Evolutionary conservation across 2,113 vertebrate species (phyloP).

Genomic region (Aptenodytes patagonicus): DNA sequence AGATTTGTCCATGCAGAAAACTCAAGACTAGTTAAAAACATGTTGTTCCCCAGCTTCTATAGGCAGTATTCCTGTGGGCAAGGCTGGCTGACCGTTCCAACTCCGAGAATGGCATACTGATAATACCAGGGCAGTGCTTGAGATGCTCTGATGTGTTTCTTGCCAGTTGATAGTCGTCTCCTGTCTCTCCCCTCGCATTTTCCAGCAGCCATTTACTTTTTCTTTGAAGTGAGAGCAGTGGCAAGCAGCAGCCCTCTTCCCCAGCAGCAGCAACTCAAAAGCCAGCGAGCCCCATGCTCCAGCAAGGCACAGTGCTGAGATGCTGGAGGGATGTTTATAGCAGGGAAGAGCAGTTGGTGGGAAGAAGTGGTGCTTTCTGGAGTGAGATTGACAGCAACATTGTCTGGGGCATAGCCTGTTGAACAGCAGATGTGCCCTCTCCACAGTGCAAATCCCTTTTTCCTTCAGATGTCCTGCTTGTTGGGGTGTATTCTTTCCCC

Average conservation of each 20-base stretch:
- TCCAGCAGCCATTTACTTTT: not conserved
- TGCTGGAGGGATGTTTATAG: not conserved
- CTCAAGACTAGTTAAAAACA: not conserved
- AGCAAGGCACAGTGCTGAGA: not conserved
- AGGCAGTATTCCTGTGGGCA: not conserved
- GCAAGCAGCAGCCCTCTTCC: not conserved
- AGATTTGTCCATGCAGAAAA: not conserved
- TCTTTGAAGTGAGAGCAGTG: not conserved
- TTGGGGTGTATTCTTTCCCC: not conserved
- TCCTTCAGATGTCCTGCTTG: not conserved
- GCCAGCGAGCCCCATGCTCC: not conserved
- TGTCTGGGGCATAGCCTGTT: not conserved
- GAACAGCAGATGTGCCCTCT: not conserved
- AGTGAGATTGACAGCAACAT: not conserved
- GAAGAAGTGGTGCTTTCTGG: constrained; percentile 27
- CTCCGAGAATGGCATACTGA: not conserved
- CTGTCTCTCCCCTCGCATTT: not conserved
- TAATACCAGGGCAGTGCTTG: not conserved
- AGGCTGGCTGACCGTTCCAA: not conserved
- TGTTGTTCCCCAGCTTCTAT: not conserved
- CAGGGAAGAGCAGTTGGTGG: not conserved
- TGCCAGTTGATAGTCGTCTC: not conserved
- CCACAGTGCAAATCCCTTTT: not conserved
- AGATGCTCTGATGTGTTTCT: not conserved
- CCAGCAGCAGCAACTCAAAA: not conserved